A percentile compares a stretch with the other conserved stretches of the same genome.
Conservation (phyloP, 2,797 vertebrate species). For the Rhodeus uyekii region DNA sequence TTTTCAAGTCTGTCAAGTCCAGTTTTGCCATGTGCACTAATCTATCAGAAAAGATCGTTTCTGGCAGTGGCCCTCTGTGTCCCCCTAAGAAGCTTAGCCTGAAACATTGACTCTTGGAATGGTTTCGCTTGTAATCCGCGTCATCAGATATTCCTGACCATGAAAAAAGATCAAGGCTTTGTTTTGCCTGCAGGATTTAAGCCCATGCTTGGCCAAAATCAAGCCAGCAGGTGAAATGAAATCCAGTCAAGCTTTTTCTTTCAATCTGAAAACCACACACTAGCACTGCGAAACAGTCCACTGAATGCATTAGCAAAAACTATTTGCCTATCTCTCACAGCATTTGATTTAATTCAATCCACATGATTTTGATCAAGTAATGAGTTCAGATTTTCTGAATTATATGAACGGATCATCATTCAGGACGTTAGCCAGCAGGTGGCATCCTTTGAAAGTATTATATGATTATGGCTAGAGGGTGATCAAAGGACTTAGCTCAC, state of each 20-base stretch:
- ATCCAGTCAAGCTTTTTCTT: neutral
- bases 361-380: conserved; percentile 17
- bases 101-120: conserved; percentile 52
- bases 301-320: neutral
- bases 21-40: conserved; percentile 22
- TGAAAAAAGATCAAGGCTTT: conserved; percentile 41
- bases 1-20: conserved; percentile 17
- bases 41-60: conserved; percentile 44
- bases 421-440: conserved; percentile 44
- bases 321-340: neutral
- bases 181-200: conserved; percentile 15
- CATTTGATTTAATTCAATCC: neutral
- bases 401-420: neutral
- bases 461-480: neutral
- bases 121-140: conserved; percentile 48
- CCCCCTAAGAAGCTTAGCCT: conserved; percentile 51
- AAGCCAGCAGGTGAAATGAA: conserved; percentile 6
- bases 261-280: neutral
- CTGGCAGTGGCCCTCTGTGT: conserved; percentile 29
- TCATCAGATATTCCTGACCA: conserved; percentile 42
- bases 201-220: conserved; percentile 17
- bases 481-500: conserved; percentile 2
- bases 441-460: conserved; percentile 37
- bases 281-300: neutral
- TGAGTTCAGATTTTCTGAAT: neutral